Evolutionary conservation across 2,797 vertebrate genomes (phyloP), one percentile per base, ranked within the genome.

Genomic region (Todus mexicanus): DNA sequence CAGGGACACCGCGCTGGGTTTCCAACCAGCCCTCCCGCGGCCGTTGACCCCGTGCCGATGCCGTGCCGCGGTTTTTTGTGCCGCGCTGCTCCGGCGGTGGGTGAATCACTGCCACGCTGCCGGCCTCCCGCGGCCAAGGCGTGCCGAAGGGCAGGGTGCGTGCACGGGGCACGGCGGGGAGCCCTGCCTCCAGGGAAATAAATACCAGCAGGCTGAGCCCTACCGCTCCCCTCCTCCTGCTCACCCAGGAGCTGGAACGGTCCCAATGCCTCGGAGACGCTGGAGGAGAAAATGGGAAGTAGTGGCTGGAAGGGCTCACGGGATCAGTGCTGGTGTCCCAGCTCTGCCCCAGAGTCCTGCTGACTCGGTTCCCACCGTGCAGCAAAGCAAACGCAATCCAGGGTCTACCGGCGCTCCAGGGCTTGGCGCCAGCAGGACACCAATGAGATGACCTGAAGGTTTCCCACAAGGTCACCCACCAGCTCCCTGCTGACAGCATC

Each of bases 301-400:
- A 80, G 47, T 6, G 35, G 42, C 45, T 66, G 33, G n/a, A 40
- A 70, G 35, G 26, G 21, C 53, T 66, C 35, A 18, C 76, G 85
- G 57, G 84, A 73, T 54, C 5, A 4, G 43, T 27, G 38, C 16
- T 77, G 9, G 1, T 0, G 0, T 15, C 40, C 48, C 1, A 0
- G 56, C 14, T 35, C 92, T 69, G 7, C 11, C 31, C 20, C 0
- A 0, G 68, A 2, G 0, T 27, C 60, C 68, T 25, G 51, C 40
- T 63, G 64, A 37, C 12, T 76, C 22, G 2, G 10, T 9, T 75
- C 81, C 35, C 38, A 81, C 31, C 2, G 0, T 1, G 5, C 31
- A 70, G 43, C 26, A 18, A 64, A 75, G 11, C 29, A 53, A 84
- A 54, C 4, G 10, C 38, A 63, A 47, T 5, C 10, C 3, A 2